phyloP scores from a whole-genome alignment of 1,140 invertebrate genomes.

The Anastrepha obliqua region DNA sequence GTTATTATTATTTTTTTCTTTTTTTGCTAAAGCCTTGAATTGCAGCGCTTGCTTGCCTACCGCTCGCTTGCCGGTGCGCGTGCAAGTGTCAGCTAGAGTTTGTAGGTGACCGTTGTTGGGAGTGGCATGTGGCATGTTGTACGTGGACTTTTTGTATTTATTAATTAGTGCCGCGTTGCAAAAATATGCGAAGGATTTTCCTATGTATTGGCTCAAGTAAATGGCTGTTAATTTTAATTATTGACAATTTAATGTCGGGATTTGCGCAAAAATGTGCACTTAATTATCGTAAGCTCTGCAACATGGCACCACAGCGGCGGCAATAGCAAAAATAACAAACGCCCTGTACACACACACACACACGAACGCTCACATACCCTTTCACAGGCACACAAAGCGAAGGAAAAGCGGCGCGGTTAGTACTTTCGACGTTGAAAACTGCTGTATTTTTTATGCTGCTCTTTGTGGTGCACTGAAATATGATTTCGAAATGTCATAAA shows the following conservation, averaged over 20 bases:
- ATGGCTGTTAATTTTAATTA: conserved; percentile 57
- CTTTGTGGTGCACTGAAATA: conserved; percentile 48
- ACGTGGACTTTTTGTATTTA: conserved; percentile 48
- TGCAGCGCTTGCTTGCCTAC: background rate
- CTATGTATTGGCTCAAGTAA: conserved; percentile 11
- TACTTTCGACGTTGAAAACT: background rate
- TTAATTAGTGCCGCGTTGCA: conserved; percentile 55
- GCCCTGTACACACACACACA: background rate
- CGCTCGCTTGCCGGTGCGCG: background rate
- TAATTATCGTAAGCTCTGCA: conserved; percentile 51
- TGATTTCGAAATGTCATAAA: conserved; percentile 41
- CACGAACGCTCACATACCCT: background rate
- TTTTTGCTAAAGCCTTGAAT: background rate
- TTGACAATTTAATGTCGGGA: conserved; percentile 54
- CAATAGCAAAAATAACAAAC: background rate
- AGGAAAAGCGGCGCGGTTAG: background rate
- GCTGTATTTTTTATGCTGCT: conserved; percentile 5
- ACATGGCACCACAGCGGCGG: conserved; percentile 35
- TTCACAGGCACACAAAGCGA: background rate
- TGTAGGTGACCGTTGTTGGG: conserved; percentile 3
- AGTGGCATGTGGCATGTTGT: background rate
- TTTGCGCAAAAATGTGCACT: conserved; percentile 52
- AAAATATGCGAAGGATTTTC: conserved; percentile 43
- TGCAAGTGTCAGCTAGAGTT: background rate
- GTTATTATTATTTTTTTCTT: background rate